Evolutionary conservation across 2,113 vertebrate genomes (phyloP).

Genomic region (Panurus biarmicus): DNA sequence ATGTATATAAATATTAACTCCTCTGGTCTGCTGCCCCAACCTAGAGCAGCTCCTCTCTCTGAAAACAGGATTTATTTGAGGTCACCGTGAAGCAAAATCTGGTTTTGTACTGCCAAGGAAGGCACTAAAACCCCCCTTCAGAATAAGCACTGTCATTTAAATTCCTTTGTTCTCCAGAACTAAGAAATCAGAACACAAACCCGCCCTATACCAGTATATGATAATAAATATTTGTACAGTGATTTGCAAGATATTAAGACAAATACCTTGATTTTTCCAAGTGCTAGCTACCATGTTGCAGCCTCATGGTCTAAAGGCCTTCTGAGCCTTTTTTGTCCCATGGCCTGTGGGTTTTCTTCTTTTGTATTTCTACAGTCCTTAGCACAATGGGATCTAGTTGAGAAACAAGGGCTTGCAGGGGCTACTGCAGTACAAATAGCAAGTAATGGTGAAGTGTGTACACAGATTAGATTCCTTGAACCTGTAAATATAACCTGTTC

Average conservation of each 20-base stretch:
- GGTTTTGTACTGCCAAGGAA: background rate
- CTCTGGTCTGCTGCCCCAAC: background rate
- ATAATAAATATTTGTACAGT: background rate
- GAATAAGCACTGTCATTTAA: background rate
- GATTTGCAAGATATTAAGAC: background rate
- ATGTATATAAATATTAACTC: background rate
- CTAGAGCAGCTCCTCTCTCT: background rate
- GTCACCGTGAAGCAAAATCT: background rate
- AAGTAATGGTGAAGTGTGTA: background rate
- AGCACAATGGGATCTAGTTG: background rate
- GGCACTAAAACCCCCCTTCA: background rate
- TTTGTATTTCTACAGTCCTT: background rate
- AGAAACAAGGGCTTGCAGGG: background rate
- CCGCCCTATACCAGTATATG: background rate
- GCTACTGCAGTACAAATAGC: slow-evolving; percentile 1
- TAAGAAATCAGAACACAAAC: background rate
- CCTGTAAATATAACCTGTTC: slow-evolving; percentile 14
- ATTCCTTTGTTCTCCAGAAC: background rate
- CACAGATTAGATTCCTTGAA: background rate
- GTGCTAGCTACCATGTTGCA: background rate
- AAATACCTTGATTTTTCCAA: slow-evolving; percentile 1
- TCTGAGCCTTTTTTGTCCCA: background rate
- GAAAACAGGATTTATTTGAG: background rate
- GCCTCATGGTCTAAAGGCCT: background rate
- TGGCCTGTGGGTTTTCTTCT: background rate